phyloP scores from a whole-genome alignment of 2,797 vertebrate genomes.

The Graptemys geographica region DNA sequence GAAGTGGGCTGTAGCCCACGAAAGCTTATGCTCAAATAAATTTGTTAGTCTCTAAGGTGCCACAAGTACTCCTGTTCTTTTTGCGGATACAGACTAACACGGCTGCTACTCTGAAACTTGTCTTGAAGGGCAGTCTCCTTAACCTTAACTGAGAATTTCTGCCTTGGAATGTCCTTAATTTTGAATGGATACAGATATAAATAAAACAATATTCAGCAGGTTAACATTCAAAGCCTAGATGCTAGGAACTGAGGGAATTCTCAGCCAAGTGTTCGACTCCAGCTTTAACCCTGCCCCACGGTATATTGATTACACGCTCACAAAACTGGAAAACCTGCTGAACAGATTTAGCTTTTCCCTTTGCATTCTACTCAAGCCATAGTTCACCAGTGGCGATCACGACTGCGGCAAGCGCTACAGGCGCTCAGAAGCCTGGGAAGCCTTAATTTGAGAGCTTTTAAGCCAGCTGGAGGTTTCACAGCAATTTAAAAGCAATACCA shows the following conservation, averaged over 20 bases:
- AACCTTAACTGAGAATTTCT: background rate
- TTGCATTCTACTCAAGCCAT: background rate
- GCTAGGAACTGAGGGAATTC: background rate
- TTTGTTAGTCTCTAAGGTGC: too few species aligned
- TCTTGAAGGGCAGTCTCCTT: background rate
- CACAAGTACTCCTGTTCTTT: too few species aligned
- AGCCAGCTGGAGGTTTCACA: background rate
- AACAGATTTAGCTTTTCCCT: background rate
- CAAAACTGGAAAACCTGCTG: background rate
- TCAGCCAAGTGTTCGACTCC: background rate
- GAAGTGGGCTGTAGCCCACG: too few species aligned
- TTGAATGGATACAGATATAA: background rate
- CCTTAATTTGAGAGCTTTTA: fast-evolving
- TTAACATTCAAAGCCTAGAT: background rate
- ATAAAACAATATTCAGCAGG: background rate
- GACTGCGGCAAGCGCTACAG: background rate
- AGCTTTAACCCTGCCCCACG: background rate
- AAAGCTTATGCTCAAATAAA: too few species aligned
- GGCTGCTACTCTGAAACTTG: too few species aligned
- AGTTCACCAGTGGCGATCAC: background rate
- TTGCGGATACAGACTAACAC: too few species aligned
- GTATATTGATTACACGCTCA: background rate
- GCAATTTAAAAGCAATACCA: background rate
- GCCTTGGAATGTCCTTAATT: background rate
- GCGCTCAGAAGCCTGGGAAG: background rate